Conservation (phyloP, 2,797 vertebrate genomes). For the Microcaecilia unicolor region DNA sequence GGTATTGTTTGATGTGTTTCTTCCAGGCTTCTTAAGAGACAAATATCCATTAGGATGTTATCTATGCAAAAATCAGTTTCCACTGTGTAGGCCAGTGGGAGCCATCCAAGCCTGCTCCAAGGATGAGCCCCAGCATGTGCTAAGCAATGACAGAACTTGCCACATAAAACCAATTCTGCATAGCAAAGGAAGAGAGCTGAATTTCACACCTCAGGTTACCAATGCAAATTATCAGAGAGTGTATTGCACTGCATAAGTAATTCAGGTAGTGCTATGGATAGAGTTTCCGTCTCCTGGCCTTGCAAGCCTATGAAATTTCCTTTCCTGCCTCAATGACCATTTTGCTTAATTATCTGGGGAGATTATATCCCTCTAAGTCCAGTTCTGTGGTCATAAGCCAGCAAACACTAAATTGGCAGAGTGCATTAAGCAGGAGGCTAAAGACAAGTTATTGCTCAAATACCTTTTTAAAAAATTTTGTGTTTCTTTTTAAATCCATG, state of each 20-base stretch:
- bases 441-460: neutral
- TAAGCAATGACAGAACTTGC: neutral
- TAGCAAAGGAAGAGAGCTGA: slow-evolving; percentile 5
- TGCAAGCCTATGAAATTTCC: slow-evolving; percentile 6
- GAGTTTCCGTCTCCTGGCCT: slow-evolving; percentile 1
- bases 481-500: too few relatives aligned
- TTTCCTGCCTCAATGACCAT: neutral
- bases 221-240: slow-evolving; percentile 3
- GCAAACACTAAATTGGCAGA: neutral
- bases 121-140: slow-evolving; percentile 6
- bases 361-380: too few relatives aligned
- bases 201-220: neutral
- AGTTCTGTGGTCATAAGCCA: neutral
- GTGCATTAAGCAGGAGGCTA: too few relatives aligned
- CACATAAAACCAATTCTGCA: neutral
- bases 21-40: slow-evolving; percentile 2
- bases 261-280: slow-evolving; percentile 6
- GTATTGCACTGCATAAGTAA: slow-evolving; percentile 5
- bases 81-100: slow-evolving; percentile 8
- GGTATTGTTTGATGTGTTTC: too few relatives aligned
- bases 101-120: slow-evolving; percentile 10
- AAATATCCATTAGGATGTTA: neutral
- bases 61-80: slow-evolving; percentile 13
- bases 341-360: slow-evolving; percentile 11
- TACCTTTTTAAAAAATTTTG: too few relatives aligned